A percentile compares a stretch with the other conserved stretches of the same genome.
Conservation (phyloP, 1,140 invertebrate species). For the Penaeus vannamei region DNA sequence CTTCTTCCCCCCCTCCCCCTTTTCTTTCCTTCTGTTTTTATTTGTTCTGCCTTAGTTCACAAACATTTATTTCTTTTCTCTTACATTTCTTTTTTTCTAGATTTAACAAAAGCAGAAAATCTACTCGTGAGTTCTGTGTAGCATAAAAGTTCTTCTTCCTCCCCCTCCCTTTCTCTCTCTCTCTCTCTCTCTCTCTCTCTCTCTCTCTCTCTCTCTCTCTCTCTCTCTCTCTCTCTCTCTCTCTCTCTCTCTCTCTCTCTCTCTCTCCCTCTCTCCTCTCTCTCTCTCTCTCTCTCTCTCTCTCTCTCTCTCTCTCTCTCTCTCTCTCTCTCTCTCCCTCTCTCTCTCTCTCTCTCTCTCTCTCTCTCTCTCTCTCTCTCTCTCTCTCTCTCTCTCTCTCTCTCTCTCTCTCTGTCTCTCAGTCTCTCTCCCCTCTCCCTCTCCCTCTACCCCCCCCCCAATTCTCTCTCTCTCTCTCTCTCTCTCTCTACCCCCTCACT, state of each 20-base stretch:
- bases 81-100: not conserved
- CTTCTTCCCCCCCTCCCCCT: too few species aligned
- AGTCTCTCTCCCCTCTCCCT: not conserved
- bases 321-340: not conserved
- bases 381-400: slow-evolving; percentile 15
- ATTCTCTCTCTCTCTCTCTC: not conserved
- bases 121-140: too few species aligned
- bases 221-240: not conserved
- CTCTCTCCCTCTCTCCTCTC: not conserved
- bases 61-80: too few species aligned
- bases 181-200: not conserved
- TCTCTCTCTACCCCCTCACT: too few species aligned
- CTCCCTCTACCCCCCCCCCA: too few species aligned
- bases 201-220: not conserved
- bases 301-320: not conserved
- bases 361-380: slow-evolving; percentile 23
- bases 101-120: not conserved
- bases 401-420: slow-evolving; percentile 9
- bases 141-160: not conserved
- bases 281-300: not conserved
- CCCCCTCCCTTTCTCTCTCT: not conserved
- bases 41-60: too few species aligned
- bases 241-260: not conserved
- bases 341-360: not conserved
- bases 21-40: too few species aligned